phyloP scores from a whole-genome alignment of 2,797 vertebrate species.

The Salmo trutta region DNA sequence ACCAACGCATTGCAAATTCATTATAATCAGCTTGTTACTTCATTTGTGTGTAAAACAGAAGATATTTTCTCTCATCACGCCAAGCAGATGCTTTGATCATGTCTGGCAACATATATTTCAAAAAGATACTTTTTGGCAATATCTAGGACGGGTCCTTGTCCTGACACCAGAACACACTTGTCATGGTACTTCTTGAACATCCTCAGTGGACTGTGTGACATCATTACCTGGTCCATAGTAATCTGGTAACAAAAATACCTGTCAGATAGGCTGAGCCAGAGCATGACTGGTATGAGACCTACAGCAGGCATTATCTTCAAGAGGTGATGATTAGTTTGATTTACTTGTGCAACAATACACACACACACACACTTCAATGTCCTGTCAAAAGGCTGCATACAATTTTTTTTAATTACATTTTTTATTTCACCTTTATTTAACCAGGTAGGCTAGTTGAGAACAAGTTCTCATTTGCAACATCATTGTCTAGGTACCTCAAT shows the following conservation, averaged over 20 bases:
- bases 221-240: slow-evolving; percentile 87
- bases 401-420: too few relatives aligned
- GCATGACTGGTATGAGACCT: neutral
- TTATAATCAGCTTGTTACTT: neutral
- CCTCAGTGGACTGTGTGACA: slow-evolving; percentile 92
- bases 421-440: too few relatives aligned
- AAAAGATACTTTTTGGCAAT: slow-evolving; percentile 90
- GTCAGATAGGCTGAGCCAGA: neutral
- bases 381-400: neutral
- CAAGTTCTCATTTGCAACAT: too few relatives aligned
- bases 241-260: slow-evolving; percentile 72
- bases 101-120: neutral
- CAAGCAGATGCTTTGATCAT: neutral
- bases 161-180: slow-evolving; percentile 89
- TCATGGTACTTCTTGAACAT: slow-evolving; percentile 89
- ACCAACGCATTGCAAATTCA: neutral
- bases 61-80: neutral
- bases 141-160: slow-evolving; percentile 89
- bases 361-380: neutral
- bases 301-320: neutral
- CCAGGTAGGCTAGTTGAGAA: too few relatives aligned
- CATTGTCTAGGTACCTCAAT: too few relatives aligned
- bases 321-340: neutral
- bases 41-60: neutral
- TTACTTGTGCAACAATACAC: too few relatives aligned